phyloP scores from a whole-genome alignment of 2,113 vertebrate species.

The Lepidothrix coronata region DNA sequence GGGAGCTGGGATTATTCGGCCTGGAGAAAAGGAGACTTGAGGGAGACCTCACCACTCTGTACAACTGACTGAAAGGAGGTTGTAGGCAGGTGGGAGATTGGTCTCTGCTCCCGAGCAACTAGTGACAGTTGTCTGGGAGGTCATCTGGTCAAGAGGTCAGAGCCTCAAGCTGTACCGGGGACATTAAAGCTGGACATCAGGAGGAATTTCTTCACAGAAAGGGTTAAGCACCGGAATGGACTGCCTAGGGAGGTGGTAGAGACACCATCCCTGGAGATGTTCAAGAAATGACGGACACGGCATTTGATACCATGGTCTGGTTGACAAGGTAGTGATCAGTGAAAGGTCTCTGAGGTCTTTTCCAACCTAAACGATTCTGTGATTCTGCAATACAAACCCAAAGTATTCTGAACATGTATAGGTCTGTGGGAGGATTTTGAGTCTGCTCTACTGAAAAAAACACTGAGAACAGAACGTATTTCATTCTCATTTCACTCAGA shows the following conservation, averaged over 20 bases:
- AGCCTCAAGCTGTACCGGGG: neutral
- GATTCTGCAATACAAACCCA: neutral
- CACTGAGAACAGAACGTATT: neutral
- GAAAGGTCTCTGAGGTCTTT: neutral
- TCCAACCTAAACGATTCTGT: neutral
- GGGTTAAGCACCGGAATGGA: neutral
- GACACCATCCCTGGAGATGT: neutral
- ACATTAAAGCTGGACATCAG: neutral
- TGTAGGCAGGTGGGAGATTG: fast-evolving
- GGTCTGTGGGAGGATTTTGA: neutral
- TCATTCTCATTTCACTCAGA: neutral
- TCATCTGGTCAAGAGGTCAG: neutral
- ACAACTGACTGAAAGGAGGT: neutral
- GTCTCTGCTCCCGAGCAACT: neutral
- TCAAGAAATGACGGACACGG: neutral
- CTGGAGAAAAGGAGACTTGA: neutral
- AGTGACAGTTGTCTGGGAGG: neutral
- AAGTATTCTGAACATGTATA: neutral
- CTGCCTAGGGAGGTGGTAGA: neutral
- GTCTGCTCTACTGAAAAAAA: neutral
- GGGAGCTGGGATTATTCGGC: neutral
- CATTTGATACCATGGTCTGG: neutral
- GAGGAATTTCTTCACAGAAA: neutral
- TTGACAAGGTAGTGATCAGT: neutral
- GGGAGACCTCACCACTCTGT: neutral